Base-by-base conservation (phyloP, 2,113 vertebrate genomes). In the Passer domesticus region DNA sequence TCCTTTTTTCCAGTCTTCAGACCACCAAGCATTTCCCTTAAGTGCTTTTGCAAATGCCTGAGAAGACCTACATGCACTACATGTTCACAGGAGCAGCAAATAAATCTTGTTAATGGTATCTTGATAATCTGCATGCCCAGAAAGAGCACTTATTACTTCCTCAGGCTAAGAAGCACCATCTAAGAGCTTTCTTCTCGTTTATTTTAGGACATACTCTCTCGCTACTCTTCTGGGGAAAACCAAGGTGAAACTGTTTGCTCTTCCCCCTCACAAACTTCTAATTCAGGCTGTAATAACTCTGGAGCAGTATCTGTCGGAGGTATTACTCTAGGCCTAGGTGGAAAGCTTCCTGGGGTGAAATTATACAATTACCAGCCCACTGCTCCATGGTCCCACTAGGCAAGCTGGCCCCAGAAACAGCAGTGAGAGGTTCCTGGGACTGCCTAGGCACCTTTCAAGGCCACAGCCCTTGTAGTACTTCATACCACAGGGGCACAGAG, bases 331-430 rank as follows among this genome's bases (percentile, higher is more conserved):
- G n/a, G 62, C n/a, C 9, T 7, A 79, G 77, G 66, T 20, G 13
- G 59, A 73, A 95, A 43, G 46, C 85, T 92, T 94, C 84, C 81
- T 62, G 46, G 76, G 56, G 75, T 87, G 84, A 91, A 94, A 88
- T 63, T 16, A 19, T 23, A 35, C 49, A 85, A 79, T 94, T 87
- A 89, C 28, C 53, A 74, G 74, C 70, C 77, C 66, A 35, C 41
- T 73, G 49, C 59, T 94, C 43, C 5, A 3, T 10, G 12, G 55
- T 89, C 84, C 69, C 1, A 2, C 74, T 68, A 64, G 66, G 83
- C n/a, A 44, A 67, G 28, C 47, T 60, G 49, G 31, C 49, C 81
- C 62, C 83, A 53, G 74, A 68, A 83, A 64, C 70, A 70, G 81
- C 81, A 66, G 87, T 11, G 4, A 50, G 39, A 39, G 33, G 43